These are phyloP conservation scores for Epistrophe grossulariae DNA, from an alignment of 2,888 invertebrate species.

Conservation along the genomic window DNA sequence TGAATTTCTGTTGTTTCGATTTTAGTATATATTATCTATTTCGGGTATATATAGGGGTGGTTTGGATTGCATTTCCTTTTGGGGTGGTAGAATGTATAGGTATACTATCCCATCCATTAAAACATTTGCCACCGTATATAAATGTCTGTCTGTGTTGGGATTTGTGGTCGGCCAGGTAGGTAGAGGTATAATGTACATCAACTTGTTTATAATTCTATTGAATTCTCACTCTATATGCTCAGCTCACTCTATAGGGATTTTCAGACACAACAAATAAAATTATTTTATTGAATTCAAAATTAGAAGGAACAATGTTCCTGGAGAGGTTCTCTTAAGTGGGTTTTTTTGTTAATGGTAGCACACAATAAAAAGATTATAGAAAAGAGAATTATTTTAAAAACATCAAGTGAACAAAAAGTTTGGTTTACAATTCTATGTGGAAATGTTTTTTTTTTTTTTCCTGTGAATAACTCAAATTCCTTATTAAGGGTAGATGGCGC, in stretches of 20 bases:
- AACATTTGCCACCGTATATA: constrained; percentile 22
- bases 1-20: constrained; percentile 56
- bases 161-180: constrained; percentile 45
- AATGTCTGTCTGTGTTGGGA: constrained; percentile 65
- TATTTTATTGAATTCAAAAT: constrained; percentile 49
- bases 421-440: background rate
- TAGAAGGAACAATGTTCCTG: constrained; percentile 13
- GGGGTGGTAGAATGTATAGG: background rate
- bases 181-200: background rate
- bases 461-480: too few relatives aligned
- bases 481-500: too few relatives aligned
- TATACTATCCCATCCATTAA: constrained; percentile 1
- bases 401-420: background rate
- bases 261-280: constrained; percentile 47
- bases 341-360: background rate
- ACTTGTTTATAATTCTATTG: constrained; percentile 36
- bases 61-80: constrained; percentile 28
- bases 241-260: too few relatives aligned
- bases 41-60: background rate
- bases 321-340: background rate
- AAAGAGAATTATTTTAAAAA: background rate
- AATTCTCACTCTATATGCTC: constrained; percentile 26
- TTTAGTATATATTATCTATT: background rate
- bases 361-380: background rate
- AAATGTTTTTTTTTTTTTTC: background rate